Base-by-base conservation (phyloP, 1,140 invertebrate genomes). In the Papilio xuthus region DNA sequence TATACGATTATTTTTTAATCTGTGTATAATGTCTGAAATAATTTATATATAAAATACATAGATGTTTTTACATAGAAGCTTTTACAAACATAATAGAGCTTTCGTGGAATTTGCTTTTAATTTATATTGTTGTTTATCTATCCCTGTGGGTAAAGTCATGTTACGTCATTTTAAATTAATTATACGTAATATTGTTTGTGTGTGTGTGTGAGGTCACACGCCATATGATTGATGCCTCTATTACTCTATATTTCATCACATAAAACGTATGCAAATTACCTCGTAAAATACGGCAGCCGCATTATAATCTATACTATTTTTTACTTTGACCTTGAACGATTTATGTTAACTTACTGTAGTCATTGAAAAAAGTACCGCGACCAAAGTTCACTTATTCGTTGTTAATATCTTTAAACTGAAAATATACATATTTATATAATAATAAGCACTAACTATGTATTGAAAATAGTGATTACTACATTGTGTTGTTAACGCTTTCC, bases 211-310 rank as follows among this genome's bases (percentile, higher is more conserved):
- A 67, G 60, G 60, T 67, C 60, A 67, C 60, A 67, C 60, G 60
- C 26, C 26, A 67, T 32, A 28, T 67, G 60, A 67, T 28, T 67
- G 60, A 67, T 67, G 60, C 23, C 6, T 67, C 23, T 67, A 67
- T 67, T 67, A 67, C 60, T 13, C 32, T 15, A 15, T 32, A 67
- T 63, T 26, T 28, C 60, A 28, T 2, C 23, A 28, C 60, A 63
- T 67, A 10, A 67, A 67, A 67, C 60, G 26, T 67, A 67, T 67
- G 60, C 60, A 67, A 67, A 67, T 67, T 67, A 4, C 23, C 13
- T 67, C 60, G 60, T 67, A 67, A 67, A 67, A 67, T 67, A 67
- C 32, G 4, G 60, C 60, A 32, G 26, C 60, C 60, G 26, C 60
- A 56, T 56, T 63, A 63, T 28, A 28, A 67, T 67, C 26, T 28